Evolutionary conservation across 2,888 invertebrate species (phyloP), one percentile per base, ranked within the genome.

Genomic region (Bedellia somnulentella): DNA sequence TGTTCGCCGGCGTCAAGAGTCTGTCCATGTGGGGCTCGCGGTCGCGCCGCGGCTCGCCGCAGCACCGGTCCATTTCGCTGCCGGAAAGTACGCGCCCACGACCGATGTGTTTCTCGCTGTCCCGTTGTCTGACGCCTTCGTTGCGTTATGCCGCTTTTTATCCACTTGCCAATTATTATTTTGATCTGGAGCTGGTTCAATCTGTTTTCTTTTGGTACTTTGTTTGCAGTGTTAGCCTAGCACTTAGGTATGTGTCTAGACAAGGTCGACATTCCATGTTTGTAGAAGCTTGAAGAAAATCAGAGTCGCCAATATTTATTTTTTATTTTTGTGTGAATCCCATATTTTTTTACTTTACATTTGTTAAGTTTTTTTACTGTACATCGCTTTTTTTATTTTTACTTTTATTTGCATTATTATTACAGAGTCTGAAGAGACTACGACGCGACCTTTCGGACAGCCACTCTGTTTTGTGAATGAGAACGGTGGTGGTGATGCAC

Each of bases 61-160:
- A 86, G 68, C 84, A 86, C 77, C 86, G 87, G 62, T 88, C 88
- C 79, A 87, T 87, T 81, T 88, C 88, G 64, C 83, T 88, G 71
- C 88, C 88, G 62, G 88, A 88, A 87, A 88, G 88, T 88, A 88
- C 80, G 83, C 63, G 63, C 61, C 57, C 60, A 52, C 49, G 57
- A 56, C 57, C 57, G 56, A 50, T 52, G 57, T 67, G 67, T 67
- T 58, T 57, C 61, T 50, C 54, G 60, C 58, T 62, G 58, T 62
- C 55, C 64, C 52, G 55, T 55, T 37, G 37, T 59, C 57, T 53
- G 64, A 66, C 66, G n/a, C n/a, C n/a, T n/a, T n/a, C 52, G 61
- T 44, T 52, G 52, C 42, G 37, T 43, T 37, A 36, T 41, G 52
- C 58, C 73, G 71, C 73, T 73, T 47, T 61, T 62, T 70, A 66